Evolutionary conservation across 1,140 invertebrate species (phyloP), one percentile per base, ranked within the genome.

Genomic region (Tribolium madens): DNA sequence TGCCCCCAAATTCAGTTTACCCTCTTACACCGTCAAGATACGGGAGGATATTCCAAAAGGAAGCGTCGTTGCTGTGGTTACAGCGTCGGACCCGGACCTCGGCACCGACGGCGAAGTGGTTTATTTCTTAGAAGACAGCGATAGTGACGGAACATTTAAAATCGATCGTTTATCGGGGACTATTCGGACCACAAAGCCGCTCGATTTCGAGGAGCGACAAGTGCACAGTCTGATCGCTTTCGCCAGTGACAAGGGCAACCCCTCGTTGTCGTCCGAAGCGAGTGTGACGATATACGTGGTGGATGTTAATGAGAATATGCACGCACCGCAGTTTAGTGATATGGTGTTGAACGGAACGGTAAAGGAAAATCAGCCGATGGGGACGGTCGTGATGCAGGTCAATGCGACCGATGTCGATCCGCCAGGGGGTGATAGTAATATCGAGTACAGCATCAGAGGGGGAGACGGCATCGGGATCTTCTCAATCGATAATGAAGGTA

Each of bases 401-500:
- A 90, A 88, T 7, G 97, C 95, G 0, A 89, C 88, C 2, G 96
- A 98, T 84, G 88, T 89, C 2, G 96, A 98, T 86, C 89, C 91
- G 4, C 89, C 91, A 2, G 92, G 93, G 21, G 89, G 92, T 3
- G 94, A 96, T 84, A 93, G 92, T 4, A 91, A 92, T 73, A 89
- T 98, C 42, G 90, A 90, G 7, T 99, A 98, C 88, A 94, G 92
- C 73, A 94, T 98, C 64, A 88, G 93, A 5, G 95, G 92, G 57
- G 97, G 97, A 5, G 92, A 95, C 82, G 97, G 97, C 14, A 88
- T 98, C 53, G 96, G 97, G 13, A 90, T 93, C 69, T 99, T 99
- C 88, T 90, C 92, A 76, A 95, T 99, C 70, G 96, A 98, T 83
- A 91, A 93, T 83, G 89, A 95, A 90, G 97, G 96, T 97, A 87